Evolutionary conservation across 2,888 invertebrate species (phyloP), one percentile per base, ranked within the genome.

Genomic region (Chrysomela aeneicollis): DNA sequence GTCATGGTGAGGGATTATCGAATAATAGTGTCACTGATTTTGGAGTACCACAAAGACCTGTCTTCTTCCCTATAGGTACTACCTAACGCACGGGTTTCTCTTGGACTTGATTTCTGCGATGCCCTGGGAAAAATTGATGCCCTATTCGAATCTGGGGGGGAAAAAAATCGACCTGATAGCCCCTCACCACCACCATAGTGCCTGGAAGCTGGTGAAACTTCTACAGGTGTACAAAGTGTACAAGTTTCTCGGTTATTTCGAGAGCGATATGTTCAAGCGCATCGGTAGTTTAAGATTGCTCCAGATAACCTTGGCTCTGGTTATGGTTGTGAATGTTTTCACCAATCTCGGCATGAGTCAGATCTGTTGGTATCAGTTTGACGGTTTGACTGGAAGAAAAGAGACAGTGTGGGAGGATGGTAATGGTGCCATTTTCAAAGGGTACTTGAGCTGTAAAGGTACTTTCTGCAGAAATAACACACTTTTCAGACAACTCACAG

Each of bases 161-260:
- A 12, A 17, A 17, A 35, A 32, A 5, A 47, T 59, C 0, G 22
- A 32, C 21, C 52, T 51, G 9, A 17, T 60, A 55, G 54, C 46
- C 8, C 18, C 37, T 1, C 62, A 69, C 53, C 15, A 32, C 9
- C 59, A 51, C 35, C 54, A 61, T 18, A 61, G 55, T 21, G 52
- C 18, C 3, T 67, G 67, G 63, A 60, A 57, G 47, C 49, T 70
- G 8, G 1, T 64, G 32, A 64, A 60, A 42, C 51, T 67, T 1
- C 46, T 66, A 2, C 69, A 70, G 22, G 58, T 67, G 6, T 59
- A 64, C 55, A 70, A 67, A 55, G 62, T 70, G 9, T 60, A 60
- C 9, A 61, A 58, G 30, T 66, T 51, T 37, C 15, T 66, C 0
- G 30, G n/a, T 10, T 67, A 67, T 32, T 62, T 64, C 17, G 58